A percentile compares a stretch with the other conserved stretches of the same genome.
Evolutionary conservation across 2,797 vertebrate genomes (phyloP).

Genomic region (Silurus lanzhouensis): DNA sequence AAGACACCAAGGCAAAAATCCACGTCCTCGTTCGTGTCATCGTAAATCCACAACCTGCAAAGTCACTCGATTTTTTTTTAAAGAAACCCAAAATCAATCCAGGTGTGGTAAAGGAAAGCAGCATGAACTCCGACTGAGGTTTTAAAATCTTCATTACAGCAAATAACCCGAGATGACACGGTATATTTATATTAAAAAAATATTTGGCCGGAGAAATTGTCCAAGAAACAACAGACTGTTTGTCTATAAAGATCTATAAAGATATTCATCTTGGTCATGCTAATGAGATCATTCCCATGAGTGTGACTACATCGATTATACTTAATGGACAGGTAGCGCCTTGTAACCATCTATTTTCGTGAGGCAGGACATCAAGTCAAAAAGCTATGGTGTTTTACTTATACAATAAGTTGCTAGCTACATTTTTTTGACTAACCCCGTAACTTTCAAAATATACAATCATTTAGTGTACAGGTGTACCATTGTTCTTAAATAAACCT

Average conservation of each 20-base stretch:
- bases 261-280: background rate
- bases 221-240: background rate
- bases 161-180: background rate
- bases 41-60: background rate
- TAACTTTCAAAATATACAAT: background rate
- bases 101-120: background rate
- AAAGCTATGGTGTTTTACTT: background rate
- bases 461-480: background rate
- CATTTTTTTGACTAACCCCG: background rate
- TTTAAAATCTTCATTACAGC: background rate
- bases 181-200: background rate
- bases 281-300: background rate
- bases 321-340: background rate
- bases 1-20: conserved; percentile 16
- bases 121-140: background rate
- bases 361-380: background rate
- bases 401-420: background rate
- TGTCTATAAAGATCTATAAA: background rate
- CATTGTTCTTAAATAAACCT: background rate
- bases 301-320: background rate
- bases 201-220: background rate
- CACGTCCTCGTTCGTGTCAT: background rate
- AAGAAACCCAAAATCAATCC: background rate
- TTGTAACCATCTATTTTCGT: background rate
- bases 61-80: background rate